Evolutionary conservation across 1,140 invertebrate genomes (phyloP).

Genomic region (Gonioctena quinquepunctata): DNA sequence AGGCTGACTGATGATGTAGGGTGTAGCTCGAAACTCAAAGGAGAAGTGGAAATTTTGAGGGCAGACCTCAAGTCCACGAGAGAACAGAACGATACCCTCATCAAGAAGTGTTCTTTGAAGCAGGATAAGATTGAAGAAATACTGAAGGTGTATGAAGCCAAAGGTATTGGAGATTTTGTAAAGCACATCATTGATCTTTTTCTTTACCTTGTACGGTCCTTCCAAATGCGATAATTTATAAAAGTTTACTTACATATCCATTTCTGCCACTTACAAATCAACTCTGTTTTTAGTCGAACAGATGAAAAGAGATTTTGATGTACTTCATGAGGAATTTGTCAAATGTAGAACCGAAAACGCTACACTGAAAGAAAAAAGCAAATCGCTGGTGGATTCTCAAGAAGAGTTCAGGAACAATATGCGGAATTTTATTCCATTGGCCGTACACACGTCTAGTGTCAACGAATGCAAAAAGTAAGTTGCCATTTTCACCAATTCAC

Average conservation of each 20-base stretch:
- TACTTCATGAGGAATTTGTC: conserved; percentile 62
- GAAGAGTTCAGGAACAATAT: conserved; percentile 60
- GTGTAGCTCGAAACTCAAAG: conserved; percentile 59
- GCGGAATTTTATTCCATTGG: conserved; percentile 60
- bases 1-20: conserved; percentile 57
- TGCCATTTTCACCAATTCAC: background rate
- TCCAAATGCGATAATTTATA: no score
- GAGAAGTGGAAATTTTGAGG: conserved; percentile 52
- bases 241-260: no score
- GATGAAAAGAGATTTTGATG: conserved; percentile 63
- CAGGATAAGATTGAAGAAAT: conserved; percentile 66
- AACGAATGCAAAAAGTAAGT: conserved; percentile 65
- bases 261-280: no score
- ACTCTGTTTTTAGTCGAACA: no score
- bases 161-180: no score
- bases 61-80: conserved; percentile 62
- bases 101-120: conserved; percentile 59
- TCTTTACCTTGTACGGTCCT: no score
- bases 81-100: conserved; percentile 64
- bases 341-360: conserved; percentile 61
- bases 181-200: no score
- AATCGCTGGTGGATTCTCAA: conserved; percentile 57
- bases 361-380: conserved; percentile 61
- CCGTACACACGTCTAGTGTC: conserved; percentile 61
- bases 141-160: conserved; percentile 63